Base-by-base conservation (phyloP, 2,797 vertebrate species). In the Varecia variegata region DNA sequence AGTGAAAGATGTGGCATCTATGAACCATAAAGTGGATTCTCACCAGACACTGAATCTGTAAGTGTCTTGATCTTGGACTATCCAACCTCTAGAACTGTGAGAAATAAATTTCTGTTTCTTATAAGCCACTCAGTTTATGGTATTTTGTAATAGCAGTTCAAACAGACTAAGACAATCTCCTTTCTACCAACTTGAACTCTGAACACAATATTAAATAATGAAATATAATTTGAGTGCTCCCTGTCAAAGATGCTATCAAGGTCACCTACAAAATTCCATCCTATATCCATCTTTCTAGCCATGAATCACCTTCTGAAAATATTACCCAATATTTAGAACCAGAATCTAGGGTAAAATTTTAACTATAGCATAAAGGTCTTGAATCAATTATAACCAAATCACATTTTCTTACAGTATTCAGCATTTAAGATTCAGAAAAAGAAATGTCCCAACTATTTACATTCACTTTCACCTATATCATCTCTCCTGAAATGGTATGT, bases 191-290 rank as follows among this genome's bases (percentile, higher is more conserved):
- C 21, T 56, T 56, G 8, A 56, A 10, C 54, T 96, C 80, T 94
- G 74, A 7, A 84, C 15, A 92, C 47, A 73, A 30, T 80, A 88
- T 80, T 94, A 80, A 93, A 85, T 92, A 95, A 96, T 87, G 21
- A 32, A 95, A 68, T 81, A 76, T 54, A 77, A 93, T 93, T 68
- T 68, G 15, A 94, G 15, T 71, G 12, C 35, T 89, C n/a, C 38
- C 32, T 93, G 32, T 86, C 47, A 92, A 74, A 93, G 20, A 94
- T 76, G 3, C 45, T 71, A 92, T 56, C 73, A 80, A 68, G 43
- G 30, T 81, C 32, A 95, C 23, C 52, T 54, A 45, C 18, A 94
- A 30, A 84, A 80, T 97, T 91, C 20, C 30, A 25, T 30, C 23
- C 35, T 38, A 23, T 25, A 76, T 88, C n/a, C 12, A 77, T 86